Evolutionary conservation across 37 sponge, comb jelly and placozoan species (phyloP).

Genomic region (Hexactinellida sp.): DNA sequence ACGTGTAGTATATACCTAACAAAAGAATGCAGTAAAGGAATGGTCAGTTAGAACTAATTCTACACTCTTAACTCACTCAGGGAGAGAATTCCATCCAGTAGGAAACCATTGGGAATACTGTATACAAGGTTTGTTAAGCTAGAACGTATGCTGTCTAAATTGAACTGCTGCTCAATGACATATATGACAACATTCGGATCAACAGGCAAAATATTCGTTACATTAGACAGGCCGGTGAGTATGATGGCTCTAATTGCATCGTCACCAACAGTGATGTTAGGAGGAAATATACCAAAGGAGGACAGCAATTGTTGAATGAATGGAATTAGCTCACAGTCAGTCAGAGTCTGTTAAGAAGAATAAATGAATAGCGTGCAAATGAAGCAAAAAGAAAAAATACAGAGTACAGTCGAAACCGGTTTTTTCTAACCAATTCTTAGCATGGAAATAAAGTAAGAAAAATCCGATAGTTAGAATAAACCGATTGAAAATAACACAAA

Average conservation of each 20-base stretch:
- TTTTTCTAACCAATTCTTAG: too few species aligned
- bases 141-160: not conserved
- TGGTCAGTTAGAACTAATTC: too few species aligned
- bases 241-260: not conserved
- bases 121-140: not conserved
- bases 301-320: not conserved
- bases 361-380: not conserved
- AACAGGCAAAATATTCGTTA: too few species aligned
- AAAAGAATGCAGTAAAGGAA: not conserved
- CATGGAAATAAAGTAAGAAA: too few species aligned
- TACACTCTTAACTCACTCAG: not conserved
- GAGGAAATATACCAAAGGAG: too few species aligned
- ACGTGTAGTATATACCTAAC: not conserved
- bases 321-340: not conserved
- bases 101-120: not conserved
- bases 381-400: not conserved
- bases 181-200: too few species aligned
- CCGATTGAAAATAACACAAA: too few species aligned
- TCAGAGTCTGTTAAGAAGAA: not conserved
- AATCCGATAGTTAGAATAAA: too few species aligned
- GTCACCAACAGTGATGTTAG: too few species aligned
- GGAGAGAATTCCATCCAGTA: not conserved
- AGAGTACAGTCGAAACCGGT: too few species aligned
- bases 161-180: not conserved
- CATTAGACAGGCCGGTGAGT: not conserved